Evolutionary conservation across 2,888 invertebrate species (phyloP).

Genomic region (Coleophora flavipennella): DNA sequence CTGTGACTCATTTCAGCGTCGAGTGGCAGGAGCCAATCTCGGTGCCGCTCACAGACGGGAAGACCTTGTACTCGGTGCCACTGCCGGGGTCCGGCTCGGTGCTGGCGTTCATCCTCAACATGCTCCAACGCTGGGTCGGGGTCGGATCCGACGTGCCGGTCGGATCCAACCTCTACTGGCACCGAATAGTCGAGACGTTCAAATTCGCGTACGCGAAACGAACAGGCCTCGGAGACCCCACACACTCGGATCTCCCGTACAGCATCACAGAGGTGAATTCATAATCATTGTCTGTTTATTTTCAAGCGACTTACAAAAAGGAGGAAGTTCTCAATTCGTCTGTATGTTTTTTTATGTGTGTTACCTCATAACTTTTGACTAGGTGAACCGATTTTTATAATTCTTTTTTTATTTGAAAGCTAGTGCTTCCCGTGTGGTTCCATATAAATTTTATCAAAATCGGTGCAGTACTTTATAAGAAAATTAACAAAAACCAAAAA

Average conservation of each 20-base stretch:
- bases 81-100: constrained; percentile 90
- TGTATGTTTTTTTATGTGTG: no score
- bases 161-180: constrained; percentile 72
- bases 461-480: no score
- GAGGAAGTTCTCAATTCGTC: no score
- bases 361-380: no score
- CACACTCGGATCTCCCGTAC: constrained; percentile 35
- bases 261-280: constrained; percentile 36
- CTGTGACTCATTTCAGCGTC: constrained; percentile 60
- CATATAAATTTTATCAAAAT: no score
- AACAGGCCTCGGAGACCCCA: constrained; percentile 85
- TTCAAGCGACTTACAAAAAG: no score
- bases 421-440: no score
- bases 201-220: constrained; percentile 93
- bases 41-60: constrained; percentile 71
- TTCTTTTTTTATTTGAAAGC: no score
- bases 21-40: constrained; percentile 77
- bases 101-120: constrained; percentile 85
- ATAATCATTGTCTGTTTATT: background rate
- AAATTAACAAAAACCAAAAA: no score
- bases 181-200: constrained; percentile 89
- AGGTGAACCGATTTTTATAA: no score
- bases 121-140: constrained; percentile 76
- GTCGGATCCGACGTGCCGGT: constrained; percentile 38
- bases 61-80: constrained; percentile 82